phyloP scores from a whole-genome alignment of 1,140 invertebrate genomes.

The Brachionus calyciflorus region DNA sequence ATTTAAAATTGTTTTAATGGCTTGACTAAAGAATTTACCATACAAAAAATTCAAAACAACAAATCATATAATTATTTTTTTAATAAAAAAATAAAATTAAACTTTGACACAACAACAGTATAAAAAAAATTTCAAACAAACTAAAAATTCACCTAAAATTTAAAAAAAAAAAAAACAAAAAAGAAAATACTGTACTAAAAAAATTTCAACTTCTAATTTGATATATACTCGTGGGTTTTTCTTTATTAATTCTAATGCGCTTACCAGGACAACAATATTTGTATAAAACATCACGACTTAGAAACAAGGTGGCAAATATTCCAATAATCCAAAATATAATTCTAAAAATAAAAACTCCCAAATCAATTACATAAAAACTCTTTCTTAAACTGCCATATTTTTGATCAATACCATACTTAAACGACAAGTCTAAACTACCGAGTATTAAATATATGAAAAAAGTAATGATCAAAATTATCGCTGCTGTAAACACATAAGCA shows the following conservation, averaged over 20 bases:
- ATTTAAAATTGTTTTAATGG: no score
- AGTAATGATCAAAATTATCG: constrained; percentile 3
- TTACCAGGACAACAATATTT: constrained; percentile 36
- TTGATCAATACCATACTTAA: neutral
- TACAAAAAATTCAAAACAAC: no score
- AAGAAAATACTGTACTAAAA: neutral
- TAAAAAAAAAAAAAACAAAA: neutral
- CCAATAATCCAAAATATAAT: constrained; percentile 43
- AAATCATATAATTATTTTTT: no score
- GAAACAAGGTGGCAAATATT: constrained; percentile 4
- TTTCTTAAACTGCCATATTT: neutral
- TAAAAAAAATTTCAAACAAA: no score
- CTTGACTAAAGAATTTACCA: no score
- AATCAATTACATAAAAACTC: constrained; percentile 18
- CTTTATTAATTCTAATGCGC: constrained; percentile 26
- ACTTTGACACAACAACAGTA: no score
- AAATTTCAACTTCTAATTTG: constrained; percentile 3
- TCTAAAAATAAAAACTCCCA: constrained; percentile 30
- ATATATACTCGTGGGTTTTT: constrained; percentile 38
- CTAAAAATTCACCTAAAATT: no score
- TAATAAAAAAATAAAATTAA: no score
- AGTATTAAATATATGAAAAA: constrained; percentile 43
- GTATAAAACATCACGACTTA: constrained; percentile 30
- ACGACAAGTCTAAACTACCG: neutral
- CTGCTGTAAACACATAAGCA: constrained; percentile 32